These are phyloP conservation scores for Mya arenaria DNA, from an alignment of 1,140 invertebrate species.

Conservation along the genomic window DNA sequence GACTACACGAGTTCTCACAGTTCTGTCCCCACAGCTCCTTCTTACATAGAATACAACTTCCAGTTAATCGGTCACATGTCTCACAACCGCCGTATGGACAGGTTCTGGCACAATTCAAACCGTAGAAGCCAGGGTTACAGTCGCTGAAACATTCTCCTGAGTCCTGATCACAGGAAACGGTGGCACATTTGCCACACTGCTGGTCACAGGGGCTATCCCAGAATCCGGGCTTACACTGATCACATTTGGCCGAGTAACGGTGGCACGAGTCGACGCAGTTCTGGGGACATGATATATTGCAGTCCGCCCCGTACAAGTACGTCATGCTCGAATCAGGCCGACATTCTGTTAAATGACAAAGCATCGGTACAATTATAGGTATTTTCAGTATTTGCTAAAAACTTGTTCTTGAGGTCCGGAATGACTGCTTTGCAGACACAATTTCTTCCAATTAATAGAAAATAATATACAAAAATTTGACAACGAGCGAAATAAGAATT, in stretches of 20 bases:
- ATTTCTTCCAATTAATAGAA: too few species aligned
- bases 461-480: too few species aligned
- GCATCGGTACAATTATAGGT: not conserved
- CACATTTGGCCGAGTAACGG: not conserved
- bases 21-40: slow-evolving; percentile 14
- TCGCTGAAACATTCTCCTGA: not conserved
- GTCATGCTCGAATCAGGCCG: not conserved
- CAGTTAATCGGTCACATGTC: slow-evolving; percentile 16
- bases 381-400: not conserved
- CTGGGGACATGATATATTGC: not conserved
- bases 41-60: slow-evolving; percentile 1
- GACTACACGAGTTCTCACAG: not conserved
- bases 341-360: slow-evolving; percentile 22
- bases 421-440: too few species aligned
- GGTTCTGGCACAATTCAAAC: not conserved
- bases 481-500: too few species aligned
- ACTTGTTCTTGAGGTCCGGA: too few species aligned
- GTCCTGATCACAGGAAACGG: not conserved
- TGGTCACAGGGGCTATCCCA: not conserved
- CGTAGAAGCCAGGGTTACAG: slow-evolving; percentile 12
- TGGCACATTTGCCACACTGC: slow-evolving; percentile 3
- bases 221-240: slow-evolving; percentile 4
- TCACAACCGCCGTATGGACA: slow-evolving; percentile 11
- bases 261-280: not conserved
- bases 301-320: not conserved